A percentile compares a stretch with the other conserved stretches of the same genome.
phyloP scores from a whole-genome alignment of 2,888 invertebrate species.

The Caenorhabditis zanzibari region DNA sequence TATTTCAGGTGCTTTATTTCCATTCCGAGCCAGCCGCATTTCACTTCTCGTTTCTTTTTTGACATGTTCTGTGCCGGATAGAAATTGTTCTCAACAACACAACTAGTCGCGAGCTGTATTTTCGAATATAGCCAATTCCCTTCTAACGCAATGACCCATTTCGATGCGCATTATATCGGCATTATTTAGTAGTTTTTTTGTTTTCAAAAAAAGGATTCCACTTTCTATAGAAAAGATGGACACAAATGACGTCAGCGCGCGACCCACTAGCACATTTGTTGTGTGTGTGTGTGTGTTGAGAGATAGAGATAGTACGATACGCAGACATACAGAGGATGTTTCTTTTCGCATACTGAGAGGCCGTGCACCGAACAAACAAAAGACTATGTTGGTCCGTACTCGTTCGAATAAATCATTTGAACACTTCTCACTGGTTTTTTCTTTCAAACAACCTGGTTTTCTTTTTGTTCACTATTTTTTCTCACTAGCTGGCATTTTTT shows the following conservation, averaged over 20 bases:
- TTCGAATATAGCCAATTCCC: slow-evolving; percentile 10
- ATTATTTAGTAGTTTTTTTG: slow-evolving; percentile 45
- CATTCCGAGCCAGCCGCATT: neutral
- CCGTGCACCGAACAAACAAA: slow-evolving; percentile 51
- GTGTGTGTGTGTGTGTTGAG: slow-evolving; percentile 11
- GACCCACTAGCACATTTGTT: slow-evolving; percentile 42
- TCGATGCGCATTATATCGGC: slow-evolving; percentile 28
- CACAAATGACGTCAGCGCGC: slow-evolving; percentile 55
- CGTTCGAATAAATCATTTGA: slow-evolving; percentile 56
- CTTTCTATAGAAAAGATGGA: slow-evolving; percentile 7
- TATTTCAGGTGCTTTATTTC: slow-evolving; percentile 15
- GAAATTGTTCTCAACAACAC: slow-evolving; percentile 1
- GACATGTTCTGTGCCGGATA: slow-evolving; percentile 8
- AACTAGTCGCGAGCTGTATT: neutral
- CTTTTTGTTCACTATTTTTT: neutral
- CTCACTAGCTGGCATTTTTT: neutral
- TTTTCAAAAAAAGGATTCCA: slow-evolving; percentile 29
- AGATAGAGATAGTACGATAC: slow-evolving; percentile 11
- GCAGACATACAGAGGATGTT: slow-evolving; percentile 34
- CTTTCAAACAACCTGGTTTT: slow-evolving; percentile 11
- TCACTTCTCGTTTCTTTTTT: neutral
- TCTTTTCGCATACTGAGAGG: slow-evolving; percentile 50
- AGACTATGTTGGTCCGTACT: slow-evolving; percentile 51
- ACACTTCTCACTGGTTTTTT: slow-evolving; percentile 25
- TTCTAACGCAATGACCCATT: slow-evolving; percentile 24